Evolutionary conservation across 2,888 invertebrate species (phyloP).

Genomic region (Brachyopa scutellaris): DNA sequence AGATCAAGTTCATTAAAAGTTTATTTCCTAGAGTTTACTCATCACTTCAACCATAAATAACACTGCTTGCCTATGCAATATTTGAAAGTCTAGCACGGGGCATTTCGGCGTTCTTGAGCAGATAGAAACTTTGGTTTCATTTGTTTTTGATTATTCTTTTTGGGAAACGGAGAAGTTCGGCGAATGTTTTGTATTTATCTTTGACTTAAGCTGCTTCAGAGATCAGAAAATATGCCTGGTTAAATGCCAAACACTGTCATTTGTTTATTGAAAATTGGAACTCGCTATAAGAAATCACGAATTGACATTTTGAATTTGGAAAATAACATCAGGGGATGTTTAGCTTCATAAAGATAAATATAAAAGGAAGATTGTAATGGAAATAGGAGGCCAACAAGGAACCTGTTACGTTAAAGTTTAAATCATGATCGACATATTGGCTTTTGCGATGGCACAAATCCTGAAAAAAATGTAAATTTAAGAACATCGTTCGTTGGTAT

Average conservation of each 20-base stretch:
- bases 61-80: conserved; percentile 43
- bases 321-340: neutral
- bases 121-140: neutral
- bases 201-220: conserved; percentile 4
- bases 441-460: no score
- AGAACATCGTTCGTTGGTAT: no score
- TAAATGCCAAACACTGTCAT: neutral
- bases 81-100: conserved; percentile 11
- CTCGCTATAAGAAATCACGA: neutral
- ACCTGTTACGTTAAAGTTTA: no score
- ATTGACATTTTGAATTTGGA: neutral
- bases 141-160: neutral
- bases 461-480: no score
- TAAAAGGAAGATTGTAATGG: no score
- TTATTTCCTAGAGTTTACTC: conserved; percentile 47
- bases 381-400: no score
- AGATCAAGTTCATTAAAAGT: conserved; percentile 57
- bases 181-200: conserved; percentile 17
- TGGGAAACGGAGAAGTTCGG: neutral
- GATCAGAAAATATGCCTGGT: neutral
- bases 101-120: neutral
- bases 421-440: no score
- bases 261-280: neutral
- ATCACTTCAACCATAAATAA: conserved; percentile 55
- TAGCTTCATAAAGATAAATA: no score